Conservation (phyloP, 1,140 invertebrate genomes). For the Thaumatotibia leucotreta region DNA sequence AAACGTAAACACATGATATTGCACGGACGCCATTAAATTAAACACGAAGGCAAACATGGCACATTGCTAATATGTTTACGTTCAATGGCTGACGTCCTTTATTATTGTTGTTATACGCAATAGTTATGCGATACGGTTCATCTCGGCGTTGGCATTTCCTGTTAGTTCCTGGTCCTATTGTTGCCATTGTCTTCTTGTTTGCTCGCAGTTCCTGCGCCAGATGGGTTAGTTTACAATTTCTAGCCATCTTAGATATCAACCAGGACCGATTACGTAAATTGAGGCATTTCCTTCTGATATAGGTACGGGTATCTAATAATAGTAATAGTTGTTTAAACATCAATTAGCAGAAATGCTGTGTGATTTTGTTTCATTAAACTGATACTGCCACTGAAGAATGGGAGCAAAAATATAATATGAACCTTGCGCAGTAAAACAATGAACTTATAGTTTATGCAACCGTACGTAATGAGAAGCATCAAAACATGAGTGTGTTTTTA, state of each 20-base stretch:
- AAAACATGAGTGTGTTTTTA: no score
- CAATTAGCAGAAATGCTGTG: no score
- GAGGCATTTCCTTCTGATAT: background rate
- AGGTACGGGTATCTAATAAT: no score
- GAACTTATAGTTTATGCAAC: no score
- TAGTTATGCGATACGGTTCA: constrained; percentile 35
- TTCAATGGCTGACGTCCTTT: constrained; percentile 20
- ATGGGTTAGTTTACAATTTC: constrained; percentile 30
- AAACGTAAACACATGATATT: background rate
- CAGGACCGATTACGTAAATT: background rate
- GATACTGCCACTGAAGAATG: no score
- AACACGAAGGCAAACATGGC: background rate
- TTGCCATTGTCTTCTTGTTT: constrained; percentile 43
- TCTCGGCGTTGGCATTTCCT: constrained; percentile 62
- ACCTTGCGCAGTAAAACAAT: no score
- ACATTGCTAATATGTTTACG: constrained; percentile 16
- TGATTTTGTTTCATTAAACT: no score
- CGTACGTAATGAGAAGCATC: no score
- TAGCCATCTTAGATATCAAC: background rate
- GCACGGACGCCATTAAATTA: background rate
- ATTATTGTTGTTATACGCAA: constrained; percentile 52
- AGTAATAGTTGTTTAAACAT: no score
- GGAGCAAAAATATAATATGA: no score
- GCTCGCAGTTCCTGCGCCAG: constrained; percentile 17
- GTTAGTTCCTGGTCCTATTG: constrained; percentile 38